A percentile compares a stretch with the other conserved stretches of the same genome.
Evolutionary conservation across 2,888 invertebrate species (phyloP).

Genomic region (Conistra vaccinii): DNA sequence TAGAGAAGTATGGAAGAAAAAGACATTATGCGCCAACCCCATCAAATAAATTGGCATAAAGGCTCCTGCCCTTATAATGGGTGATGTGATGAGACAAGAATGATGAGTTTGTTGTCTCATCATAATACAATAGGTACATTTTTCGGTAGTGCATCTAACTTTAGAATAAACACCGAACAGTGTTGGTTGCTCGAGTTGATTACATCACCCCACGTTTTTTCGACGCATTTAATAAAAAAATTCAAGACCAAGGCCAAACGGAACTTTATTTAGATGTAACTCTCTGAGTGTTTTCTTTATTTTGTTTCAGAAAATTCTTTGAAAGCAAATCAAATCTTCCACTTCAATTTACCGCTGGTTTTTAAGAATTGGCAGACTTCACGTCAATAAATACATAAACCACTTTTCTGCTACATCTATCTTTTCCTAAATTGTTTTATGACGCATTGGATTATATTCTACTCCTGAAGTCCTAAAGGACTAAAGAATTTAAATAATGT

Average conservation of each 20-base stretch:
- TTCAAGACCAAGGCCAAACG: slow-evolving; percentile 55
- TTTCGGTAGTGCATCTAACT: slow-evolving; percentile 36
- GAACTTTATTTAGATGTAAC: slow-evolving; percentile 52
- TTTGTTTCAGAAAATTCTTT: slow-evolving; percentile 23
- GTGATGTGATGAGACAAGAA: too few relatives aligned
- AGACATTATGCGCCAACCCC: too few relatives aligned
- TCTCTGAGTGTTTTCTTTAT: slow-evolving; percentile 24
- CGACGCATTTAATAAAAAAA: slow-evolving; percentile 36
- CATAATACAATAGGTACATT: slow-evolving; percentile 21
- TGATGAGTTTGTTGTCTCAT: background rate
- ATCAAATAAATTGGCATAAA: too few relatives aligned
- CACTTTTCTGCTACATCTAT: background rate
- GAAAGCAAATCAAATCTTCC: slow-evolving; percentile 1
- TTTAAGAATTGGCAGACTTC: background rate
- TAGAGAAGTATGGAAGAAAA: too few relatives aligned
- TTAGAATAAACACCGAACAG: slow-evolving; percentile 37
- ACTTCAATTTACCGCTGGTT: background rate
- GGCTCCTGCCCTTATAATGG: too few relatives aligned
- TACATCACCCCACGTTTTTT: slow-evolving; percentile 53
- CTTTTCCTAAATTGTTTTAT: slow-evolving; percentile 3
- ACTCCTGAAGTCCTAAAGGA: background rate
- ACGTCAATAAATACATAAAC: background rate
- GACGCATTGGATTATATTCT: background rate
- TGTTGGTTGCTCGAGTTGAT: slow-evolving; percentile 41
- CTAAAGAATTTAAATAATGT: background rate